Base-by-base conservation (phyloP, 1,140 invertebrate species). In the Bombus balteatus region DNA sequence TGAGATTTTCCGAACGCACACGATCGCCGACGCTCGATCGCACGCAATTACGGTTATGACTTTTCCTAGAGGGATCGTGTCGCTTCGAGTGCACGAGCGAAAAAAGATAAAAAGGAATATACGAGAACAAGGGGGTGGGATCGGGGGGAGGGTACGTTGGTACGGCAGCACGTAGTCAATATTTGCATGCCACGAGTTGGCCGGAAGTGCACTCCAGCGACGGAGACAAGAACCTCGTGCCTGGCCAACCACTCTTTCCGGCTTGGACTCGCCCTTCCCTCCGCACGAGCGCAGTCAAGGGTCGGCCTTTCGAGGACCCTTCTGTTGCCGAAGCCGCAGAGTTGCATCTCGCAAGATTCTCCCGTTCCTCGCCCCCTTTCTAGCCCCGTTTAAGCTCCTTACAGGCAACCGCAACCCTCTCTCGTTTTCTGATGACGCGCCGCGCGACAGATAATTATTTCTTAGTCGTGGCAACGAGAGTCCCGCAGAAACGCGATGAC, bases 171-270 rank as follows among this genome's bases (percentile, higher is more conserved):
- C 86, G 92, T 91, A 94, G 94, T 94, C 94, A 95, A 95, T 95
- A 95, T 95, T 95, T 95, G 94, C 92, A 93, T 94, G 94, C 94
- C 90, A 91, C 90, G 83, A 90, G 93, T 88, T 84, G 91, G 89
- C 91, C 86, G 90, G 83, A 92, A 95, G 94, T 90, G 92, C 90
- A 92, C 94, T 94, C 88, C 81, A 92, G 89, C 89, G 85, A 83
- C 78, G 80, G 88, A 92, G 89, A 91, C 92, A 92, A 93, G 92
- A 93, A 94, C 89, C 87, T 87, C 84, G 85, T 91, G 86, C 87
- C 81, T 81, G 83, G 83, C 87, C 86, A 73, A 90, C 89, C 88
- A 88, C 87, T 89, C 84, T 89, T 84, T 82, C 88, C 80, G 65
- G 78, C 87, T 81, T 87, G 92, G 90, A 92, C 91, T 75, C 82